These are phyloP conservation scores for Lepus townsendii DNA, from an alignment of 2,797 vertebrate species.

Conservation along the genomic window DNA sequence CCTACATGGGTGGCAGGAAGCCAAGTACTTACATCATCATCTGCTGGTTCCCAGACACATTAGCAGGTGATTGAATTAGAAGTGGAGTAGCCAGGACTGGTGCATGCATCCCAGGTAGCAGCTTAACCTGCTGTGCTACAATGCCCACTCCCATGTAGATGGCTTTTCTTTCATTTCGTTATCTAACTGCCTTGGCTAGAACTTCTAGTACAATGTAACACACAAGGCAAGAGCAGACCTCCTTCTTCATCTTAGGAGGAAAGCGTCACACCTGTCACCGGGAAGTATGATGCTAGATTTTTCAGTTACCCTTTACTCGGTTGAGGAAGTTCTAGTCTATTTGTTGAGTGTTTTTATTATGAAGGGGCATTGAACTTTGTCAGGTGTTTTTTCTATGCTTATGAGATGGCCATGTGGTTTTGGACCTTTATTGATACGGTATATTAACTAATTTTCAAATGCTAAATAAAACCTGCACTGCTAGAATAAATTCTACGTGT, in stretches of 20 bases:
- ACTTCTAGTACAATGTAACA: not conserved
- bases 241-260: not conserved
- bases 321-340: constrained; percentile 4
- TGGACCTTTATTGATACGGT: not conserved
- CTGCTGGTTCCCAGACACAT: too few species aligned
- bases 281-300: not conserved
- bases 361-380: not conserved
- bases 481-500: constrained; percentile 32
- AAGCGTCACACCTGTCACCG: not conserved
- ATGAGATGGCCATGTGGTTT: constrained; percentile 1
- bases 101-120: too few species aligned
- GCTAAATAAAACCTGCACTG: constrained; percentile 28
- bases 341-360: not conserved
- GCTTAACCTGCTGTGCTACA: too few species aligned
- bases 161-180: constrained; percentile 49
- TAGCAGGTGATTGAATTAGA: too few species aligned
- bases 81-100: too few species aligned
- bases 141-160: too few species aligned
- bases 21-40: too few species aligned
- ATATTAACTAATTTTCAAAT: constrained; percentile 22
- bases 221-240: not conserved
- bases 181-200: not conserved
- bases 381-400: constrained; percentile 18
- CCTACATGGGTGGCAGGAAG: too few species aligned
- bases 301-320: constrained; percentile 23